Evolutionary conservation across 2,113 vertebrate genomes (phyloP).

Genomic region (Amia ocellicauda): DNA sequence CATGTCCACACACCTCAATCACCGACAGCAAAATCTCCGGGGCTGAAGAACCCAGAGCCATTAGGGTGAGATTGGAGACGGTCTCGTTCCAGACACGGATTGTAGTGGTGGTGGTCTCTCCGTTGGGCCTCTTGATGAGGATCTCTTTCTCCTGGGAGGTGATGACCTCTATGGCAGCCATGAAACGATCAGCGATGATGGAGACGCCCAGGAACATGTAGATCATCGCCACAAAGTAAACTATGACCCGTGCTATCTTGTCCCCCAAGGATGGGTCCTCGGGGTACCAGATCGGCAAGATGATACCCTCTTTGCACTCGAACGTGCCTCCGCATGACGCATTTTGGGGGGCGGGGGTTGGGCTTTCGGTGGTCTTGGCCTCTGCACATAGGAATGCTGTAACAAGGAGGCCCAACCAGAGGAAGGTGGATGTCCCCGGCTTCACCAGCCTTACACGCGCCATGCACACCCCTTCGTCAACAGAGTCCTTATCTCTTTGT

Average conservation of each 20-base stretch:
- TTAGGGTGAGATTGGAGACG: conserved; percentile 94
- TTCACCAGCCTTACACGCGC: conserved; percentile 85
- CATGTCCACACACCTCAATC: conserved; percentile 93
- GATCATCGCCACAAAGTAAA: conserved; percentile 97
- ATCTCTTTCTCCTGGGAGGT: conserved; percentile 96
- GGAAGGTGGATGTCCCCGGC: conserved; percentile 82
- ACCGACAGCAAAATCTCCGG: conserved; percentile 96
- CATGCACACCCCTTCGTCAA: conserved; percentile 80
- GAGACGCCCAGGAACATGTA: conserved; percentile 99
- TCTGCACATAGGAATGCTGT: conserved; percentile 80
- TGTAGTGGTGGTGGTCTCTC: conserved; percentile 89
- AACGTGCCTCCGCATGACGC: conserved; percentile 77
- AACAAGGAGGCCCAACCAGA: conserved; percentile 89
- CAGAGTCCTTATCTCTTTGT: conserved; percentile 61
- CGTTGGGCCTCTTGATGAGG: conserved; percentile 89
- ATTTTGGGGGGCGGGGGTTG: conserved; percentile 69
- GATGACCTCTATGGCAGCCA: conserved; percentile 98
- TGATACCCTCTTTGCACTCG: conserved; percentile 87
- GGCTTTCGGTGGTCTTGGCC: conserved; percentile 75
- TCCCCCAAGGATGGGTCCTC: conserved; percentile 97
- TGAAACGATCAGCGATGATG: conserved; percentile 97
- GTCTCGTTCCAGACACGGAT: conserved; percentile 98
- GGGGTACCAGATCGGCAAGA: conserved; percentile 97
- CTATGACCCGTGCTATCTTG: conserved; percentile 97
- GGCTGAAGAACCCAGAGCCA: conserved; percentile 94